Conservation (phyloP, 1,140 invertebrate species). For the Ylistrum balloti region DNA sequence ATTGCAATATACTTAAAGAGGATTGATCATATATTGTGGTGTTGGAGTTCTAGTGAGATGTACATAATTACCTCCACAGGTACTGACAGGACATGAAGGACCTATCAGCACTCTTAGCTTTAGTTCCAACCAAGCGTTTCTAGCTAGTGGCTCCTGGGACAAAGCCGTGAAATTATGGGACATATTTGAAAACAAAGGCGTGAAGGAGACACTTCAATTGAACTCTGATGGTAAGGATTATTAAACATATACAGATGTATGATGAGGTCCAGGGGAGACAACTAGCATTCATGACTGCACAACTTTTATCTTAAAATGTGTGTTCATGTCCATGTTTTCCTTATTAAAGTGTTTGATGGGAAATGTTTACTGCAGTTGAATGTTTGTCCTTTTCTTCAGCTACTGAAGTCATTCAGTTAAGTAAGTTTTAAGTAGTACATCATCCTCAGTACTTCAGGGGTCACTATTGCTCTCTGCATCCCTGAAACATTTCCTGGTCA, state of each 20-base stretch:
- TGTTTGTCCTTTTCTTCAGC: no score
- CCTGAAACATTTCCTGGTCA: no score
- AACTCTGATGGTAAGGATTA: slow-evolving; percentile 88
- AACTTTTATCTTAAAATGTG: not conserved
- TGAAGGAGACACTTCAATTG: slow-evolving; percentile 92
- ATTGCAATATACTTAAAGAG: not conserved
- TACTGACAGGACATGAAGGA: slow-evolving; percentile 95
- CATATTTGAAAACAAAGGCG: slow-evolving; percentile 90
- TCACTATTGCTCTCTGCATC: no score
- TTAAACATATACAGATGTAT: not conserved
- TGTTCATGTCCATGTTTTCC: slow-evolving; percentile 46
- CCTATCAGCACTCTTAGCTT: slow-evolving; percentile 93
- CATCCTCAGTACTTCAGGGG: no score
- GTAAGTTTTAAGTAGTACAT: no score
- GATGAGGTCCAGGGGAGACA: not conserved
- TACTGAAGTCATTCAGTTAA: no score
- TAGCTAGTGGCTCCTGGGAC: slow-evolving; percentile 97
- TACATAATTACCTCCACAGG: slow-evolving; percentile 81
- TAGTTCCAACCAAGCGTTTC: slow-evolving; percentile 87
- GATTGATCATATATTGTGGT: not conserved
- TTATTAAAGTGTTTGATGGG: no score
- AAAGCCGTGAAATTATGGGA: slow-evolving; percentile 96
- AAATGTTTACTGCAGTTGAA: no score
- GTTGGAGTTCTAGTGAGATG: not conserved
- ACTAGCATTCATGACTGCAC: not conserved